Percentiles rank a stretch among this genome's conserved stretches.
Evolutionary conservation across 2,888 invertebrate genomes (phyloP).

Genomic region (Pecten maximus): DNA sequence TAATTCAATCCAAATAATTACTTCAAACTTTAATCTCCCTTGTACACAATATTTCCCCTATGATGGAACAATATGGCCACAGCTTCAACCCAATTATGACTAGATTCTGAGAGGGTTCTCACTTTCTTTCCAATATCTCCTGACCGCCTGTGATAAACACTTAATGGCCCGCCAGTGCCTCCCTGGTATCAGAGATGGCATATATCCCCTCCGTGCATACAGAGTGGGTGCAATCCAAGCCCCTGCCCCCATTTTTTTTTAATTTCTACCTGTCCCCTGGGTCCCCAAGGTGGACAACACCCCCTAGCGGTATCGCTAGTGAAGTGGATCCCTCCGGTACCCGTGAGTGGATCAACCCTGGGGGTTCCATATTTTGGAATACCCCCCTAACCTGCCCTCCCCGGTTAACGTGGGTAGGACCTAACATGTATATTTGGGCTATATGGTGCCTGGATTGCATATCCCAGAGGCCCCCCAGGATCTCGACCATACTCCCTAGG

Average conservation of each 20-base stretch:
- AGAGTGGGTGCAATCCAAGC: too few species aligned
- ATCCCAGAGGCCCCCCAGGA: too few species aligned
- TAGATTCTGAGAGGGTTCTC: not conserved
- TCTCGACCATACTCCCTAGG: too few species aligned
- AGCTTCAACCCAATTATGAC: not conserved
- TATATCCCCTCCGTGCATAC: too few species aligned
- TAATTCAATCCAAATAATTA: too few species aligned
- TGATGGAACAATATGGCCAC: constrained; percentile 1
- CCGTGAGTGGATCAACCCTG: constrained; percentile 23
- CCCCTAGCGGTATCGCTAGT: not conserved
- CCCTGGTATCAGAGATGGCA: constrained; percentile 13
- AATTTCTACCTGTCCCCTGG: too few species aligned
- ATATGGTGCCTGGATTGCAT: too few species aligned
- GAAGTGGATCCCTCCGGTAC: constrained; percentile 11
- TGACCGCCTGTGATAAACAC: constrained; percentile 23
- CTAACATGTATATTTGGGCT: too few species aligned
- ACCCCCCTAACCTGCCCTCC: not conserved
- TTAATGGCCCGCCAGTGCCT: constrained; percentile 27
- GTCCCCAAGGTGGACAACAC: too few species aligned
- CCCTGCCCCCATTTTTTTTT: too few species aligned
- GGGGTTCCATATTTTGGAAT: constrained; percentile 30
- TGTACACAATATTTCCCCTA: not conserved
- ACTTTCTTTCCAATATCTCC: not conserved
- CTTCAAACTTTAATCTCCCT: not conserved
- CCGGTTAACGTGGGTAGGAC: too few species aligned